Evolutionary conservation across 2,888 invertebrate genomes (phyloP).

Genomic region (Polymixis flavicincta): DNA sequence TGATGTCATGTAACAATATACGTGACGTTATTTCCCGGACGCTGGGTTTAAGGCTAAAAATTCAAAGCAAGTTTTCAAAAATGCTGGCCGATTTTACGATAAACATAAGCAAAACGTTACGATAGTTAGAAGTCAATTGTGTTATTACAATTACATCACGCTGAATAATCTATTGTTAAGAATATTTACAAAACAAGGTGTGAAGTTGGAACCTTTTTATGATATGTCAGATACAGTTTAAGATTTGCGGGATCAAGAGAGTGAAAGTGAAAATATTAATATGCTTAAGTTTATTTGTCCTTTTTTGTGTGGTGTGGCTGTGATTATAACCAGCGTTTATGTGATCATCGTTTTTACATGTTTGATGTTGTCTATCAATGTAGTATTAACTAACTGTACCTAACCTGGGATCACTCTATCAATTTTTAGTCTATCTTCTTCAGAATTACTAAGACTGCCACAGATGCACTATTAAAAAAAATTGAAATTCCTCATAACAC

Average conservation of each 20-base stretch:
- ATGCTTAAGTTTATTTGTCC: conserved; percentile 11
- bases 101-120: not conserved
- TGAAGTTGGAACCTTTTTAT: not conserved
- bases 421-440: not conserved
- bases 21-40: not conserved
- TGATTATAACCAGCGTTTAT: not conserved
- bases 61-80: not conserved
- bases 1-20: not conserved
- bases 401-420: not conserved
- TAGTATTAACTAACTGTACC: not conserved
- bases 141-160: conserved; percentile 10
- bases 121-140: conserved; percentile 1
- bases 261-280: not conserved
- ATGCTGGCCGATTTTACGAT: not conserved
- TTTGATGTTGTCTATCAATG: not conserved
- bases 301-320: not conserved
- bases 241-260: not conserved
- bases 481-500: no score
- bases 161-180: conserved; percentile 25
- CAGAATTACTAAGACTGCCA: not conserved
- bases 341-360: not conserved
- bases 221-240: not conserved
- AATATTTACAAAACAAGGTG: conserved; percentile 21
- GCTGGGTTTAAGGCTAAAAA: not conserved
- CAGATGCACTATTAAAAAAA: not conserved